Evolutionary conservation across 2,888 invertebrate species (phyloP), one percentile per base, ranked within the genome.

Genomic region (Palloptera scutellata): DNA sequence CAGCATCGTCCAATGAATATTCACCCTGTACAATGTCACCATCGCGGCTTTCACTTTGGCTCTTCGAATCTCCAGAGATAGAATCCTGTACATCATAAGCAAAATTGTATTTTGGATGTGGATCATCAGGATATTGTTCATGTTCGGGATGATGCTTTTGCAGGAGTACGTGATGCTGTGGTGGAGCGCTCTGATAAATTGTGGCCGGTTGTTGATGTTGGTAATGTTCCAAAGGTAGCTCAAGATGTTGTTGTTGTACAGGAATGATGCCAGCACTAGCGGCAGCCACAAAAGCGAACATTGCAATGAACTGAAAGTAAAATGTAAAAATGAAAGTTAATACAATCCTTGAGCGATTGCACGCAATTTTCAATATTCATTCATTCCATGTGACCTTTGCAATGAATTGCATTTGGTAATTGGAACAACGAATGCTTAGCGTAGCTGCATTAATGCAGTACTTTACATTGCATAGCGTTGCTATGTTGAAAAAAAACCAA

Each of bases 1-100:
- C 85, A 67, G 85, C 79, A 75, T 85, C 85, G 43, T 79, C 75
- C 66, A 85, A 68, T 0, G 85, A 83, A 74, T 85, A 85, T 76
- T 84, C 83, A 54, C 85, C 85, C 65, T 81, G 81, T 8, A 85
- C 85, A 42, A 83, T 79, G 75, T 85, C 84, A 52, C 85, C 85
- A 57, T 84, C 82, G 42, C 85, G 82, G 15, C 76, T 73, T 74
- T 85, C 85, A 20, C 76, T 76, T 71, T 85, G 85, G 70, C 79
- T 83, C 75, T 85, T 85, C 40, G 83, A 81, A 64, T 85, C 85
- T 2, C 85, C 85, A 3, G 85, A 83, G 1, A 83, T 64, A 11
- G 76, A 67, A 70, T 85, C 85, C 71, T 84, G 78, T 5, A 85
- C 81, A 69, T 84, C 83, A 63, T 85, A 85, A 62, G 81, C 80